Evolutionary conservation across 2,113 vertebrate species (phyloP), one percentile per base, ranked within the genome.

Genomic region (Hydrolagus affinis): DNA sequence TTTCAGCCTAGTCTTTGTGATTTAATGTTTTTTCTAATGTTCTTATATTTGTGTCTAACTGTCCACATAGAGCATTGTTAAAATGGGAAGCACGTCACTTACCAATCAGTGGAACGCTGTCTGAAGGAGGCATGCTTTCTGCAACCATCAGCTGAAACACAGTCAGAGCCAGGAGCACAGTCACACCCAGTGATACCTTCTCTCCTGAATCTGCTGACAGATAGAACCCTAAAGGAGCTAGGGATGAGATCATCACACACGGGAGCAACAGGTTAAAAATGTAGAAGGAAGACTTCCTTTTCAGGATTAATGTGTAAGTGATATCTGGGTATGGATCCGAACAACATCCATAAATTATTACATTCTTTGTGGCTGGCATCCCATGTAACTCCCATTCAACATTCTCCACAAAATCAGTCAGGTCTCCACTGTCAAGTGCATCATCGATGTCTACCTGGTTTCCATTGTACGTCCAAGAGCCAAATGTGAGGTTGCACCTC

Each of bases 391-490:
- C 96, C 98, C 98, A 99, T 88, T 99, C 98, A 88, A 99, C 98
- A 0, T 99, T 98, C 87, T 99, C 97, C 56, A 99, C 89, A 86
- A 98, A 98, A 92, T 98, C 97, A 0, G 97, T 98, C 85, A 99
- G 94, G 87, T 99, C 98, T 0, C 96, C 98, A 0, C 92, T 94
- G 89, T 96, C 95, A 93, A 96, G 94, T 74, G 92, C 93, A 72
- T 97, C 94, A 87, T 92, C 93, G 86, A 99, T 93, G 92, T 99
- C 98, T 86, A 98, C 96, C 91, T 99, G 98, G 87, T 99, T 98
- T 85, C 98, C 98, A 21, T 99, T 99, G 92, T 99, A 99, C 86
- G 98, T 99, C 98, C 98, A 99, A 69, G 97, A 99, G 11, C 98
- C 98, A 72, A 99, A 99, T 2, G 98, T 99, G 77, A 99, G 95